A percentile compares a stretch with the other conserved stretches of the same genome.
Evolutionary conservation across 2,797 vertebrate genomes (phyloP).

Genomic region (Rhabdomys pumilio): DNA sequence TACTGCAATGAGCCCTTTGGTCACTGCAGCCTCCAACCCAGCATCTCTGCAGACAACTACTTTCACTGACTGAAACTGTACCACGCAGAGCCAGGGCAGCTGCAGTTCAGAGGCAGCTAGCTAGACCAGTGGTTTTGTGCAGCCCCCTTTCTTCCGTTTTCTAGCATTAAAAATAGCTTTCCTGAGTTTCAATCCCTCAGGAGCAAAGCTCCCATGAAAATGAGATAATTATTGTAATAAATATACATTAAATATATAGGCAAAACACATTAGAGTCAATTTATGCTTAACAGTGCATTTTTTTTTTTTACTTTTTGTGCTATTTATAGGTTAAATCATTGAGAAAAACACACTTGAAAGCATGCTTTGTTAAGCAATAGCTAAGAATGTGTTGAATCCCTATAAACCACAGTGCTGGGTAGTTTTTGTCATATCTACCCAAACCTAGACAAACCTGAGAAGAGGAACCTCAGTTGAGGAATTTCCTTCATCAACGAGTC

Average conservation of each 20-base stretch:
- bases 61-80: slow-evolving; percentile 1
- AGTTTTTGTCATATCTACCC: not conserved
- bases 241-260: slow-evolving; percentile 27
- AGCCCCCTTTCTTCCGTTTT: not conserved
- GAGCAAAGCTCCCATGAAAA: not conserved
- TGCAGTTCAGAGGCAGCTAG: not conserved
- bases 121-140: not conserved
- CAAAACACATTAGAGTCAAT: slow-evolving; percentile 10
- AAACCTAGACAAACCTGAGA: not conserved
- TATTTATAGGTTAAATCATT: not conserved
- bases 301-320: not conserved
- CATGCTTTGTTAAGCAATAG: not conserved
- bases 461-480: not conserved
- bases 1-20: not conserved
- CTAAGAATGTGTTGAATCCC: not conserved
- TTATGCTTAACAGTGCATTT: not conserved
- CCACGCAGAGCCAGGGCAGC: not conserved
- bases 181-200: not conserved
- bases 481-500: not conserved
- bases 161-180: slow-evolving; percentile 5
- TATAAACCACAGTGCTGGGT: not conserved
- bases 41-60: not conserved
- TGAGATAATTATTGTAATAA: slow-evolving; percentile 25
- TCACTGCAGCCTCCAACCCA: slow-evolving; percentile 31
- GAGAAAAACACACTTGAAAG: not conserved